Percentiles rank a stretch among this genome's conserved stretches.
Conservation (phyloP, 2,888 invertebrate species). For the Sphaeridia pumilis region DNA sequence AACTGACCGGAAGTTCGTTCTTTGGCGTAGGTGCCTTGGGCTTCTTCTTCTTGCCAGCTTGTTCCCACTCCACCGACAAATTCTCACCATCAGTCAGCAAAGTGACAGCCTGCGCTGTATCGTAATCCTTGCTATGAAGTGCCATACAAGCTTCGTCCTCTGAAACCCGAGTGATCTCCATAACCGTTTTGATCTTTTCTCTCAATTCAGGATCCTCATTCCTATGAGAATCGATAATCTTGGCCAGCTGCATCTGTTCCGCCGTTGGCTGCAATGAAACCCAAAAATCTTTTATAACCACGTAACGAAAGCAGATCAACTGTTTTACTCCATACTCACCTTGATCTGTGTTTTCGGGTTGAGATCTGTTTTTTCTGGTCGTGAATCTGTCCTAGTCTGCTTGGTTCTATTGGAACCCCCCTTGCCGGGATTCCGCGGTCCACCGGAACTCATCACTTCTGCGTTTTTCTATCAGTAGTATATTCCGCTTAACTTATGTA, state of each 20-base stretch:
- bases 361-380: slow-evolving; percentile 47
- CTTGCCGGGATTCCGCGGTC: slow-evolving; percentile 31
- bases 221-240: slow-evolving; percentile 59
- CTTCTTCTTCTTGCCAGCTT: slow-evolving; percentile 74
- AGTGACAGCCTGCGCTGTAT: slow-evolving; percentile 69
- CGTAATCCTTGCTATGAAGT: slow-evolving; percentile 83
- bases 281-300: no score
- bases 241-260: slow-evolving; percentile 73
- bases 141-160: slow-evolving; percentile 87
- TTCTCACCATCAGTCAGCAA: slow-evolving; percentile 61
- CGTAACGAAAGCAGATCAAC: neutral
- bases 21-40: slow-evolving; percentile 36
- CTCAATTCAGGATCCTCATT: slow-evolving; percentile 51
- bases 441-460: slow-evolving; percentile 36
- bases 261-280: slow-evolving; percentile 74
- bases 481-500: slow-evolving; percentile 22
- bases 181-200: slow-evolving; percentile 56
- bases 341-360: slow-evolving; percentile 47
- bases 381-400: slow-evolving; percentile 49
- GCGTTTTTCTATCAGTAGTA: slow-evolving; percentile 15
- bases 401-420: slow-evolving; percentile 36
- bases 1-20: slow-evolving; percentile 42
- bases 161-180: slow-evolving; percentile 79
- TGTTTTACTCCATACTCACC: neutral
- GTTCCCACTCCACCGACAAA: slow-evolving; percentile 58